phyloP scores from a whole-genome alignment of 2,113 vertebrate genomes.

The Melanotaenia duboulayi region DNA sequence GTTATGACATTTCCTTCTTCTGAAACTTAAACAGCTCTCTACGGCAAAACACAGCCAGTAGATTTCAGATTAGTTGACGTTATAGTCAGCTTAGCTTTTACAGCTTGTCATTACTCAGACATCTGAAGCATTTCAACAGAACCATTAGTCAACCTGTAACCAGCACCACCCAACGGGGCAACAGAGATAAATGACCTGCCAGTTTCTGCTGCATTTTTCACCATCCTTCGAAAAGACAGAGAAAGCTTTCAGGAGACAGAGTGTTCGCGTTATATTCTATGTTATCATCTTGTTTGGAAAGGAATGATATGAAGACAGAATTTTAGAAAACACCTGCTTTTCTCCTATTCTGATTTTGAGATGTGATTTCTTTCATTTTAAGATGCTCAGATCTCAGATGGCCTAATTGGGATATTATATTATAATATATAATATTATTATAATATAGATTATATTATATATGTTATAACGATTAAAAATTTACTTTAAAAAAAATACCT shows the following conservation, averaged over 20 bases:
- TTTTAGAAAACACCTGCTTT: slow-evolving; percentile 44
- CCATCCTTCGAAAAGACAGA: slow-evolving; percentile 49
- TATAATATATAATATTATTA: no score
- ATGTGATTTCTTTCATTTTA: slow-evolving; percentile 28
- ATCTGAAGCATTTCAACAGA: slow-evolving; percentile 73
- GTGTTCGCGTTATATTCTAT: slow-evolving; percentile 26
- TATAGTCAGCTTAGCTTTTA: slow-evolving; percentile 72
- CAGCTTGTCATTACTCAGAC: slow-evolving; percentile 73
- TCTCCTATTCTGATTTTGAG: slow-evolving; percentile 14
- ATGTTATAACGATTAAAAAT: slow-evolving; percentile 35
- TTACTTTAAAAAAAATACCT: background rate
- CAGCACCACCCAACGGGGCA: slow-evolving; percentile 69
- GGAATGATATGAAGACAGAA: slow-evolving; percentile 34
- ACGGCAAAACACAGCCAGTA: slow-evolving; percentile 44
- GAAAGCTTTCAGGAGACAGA: slow-evolving; percentile 48
- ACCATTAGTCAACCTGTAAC: slow-evolving; percentile 75
- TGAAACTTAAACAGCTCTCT: slow-evolving; percentile 34
- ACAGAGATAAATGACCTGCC: slow-evolving; percentile 70
- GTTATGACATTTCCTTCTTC: slow-evolving; percentile 32
- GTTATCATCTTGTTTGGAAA: slow-evolving; percentile 46
- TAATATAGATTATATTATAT: no score
- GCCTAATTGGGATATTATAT: slow-evolving; percentile 34
- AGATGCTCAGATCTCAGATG: slow-evolving; percentile 28
- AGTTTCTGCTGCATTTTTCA: slow-evolving; percentile 65
- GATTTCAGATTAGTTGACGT: slow-evolving; percentile 70